Conservation (phyloP, 2,113 vertebrate species). For the Poeciliopsis occidentalis region DNA sequence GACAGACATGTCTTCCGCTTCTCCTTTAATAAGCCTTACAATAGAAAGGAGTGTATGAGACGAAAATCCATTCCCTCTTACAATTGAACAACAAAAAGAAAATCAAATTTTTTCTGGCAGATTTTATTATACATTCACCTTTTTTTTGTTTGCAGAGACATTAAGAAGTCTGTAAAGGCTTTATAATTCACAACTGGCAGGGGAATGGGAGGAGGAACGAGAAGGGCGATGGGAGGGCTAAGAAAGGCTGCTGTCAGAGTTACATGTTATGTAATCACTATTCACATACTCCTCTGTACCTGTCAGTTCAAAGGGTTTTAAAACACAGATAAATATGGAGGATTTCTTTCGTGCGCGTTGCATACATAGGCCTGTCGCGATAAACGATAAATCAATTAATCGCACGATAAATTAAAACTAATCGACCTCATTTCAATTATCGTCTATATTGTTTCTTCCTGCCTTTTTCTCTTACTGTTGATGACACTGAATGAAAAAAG, state of each 20-base stretch:
- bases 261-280: constrained; percentile 14
- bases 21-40: constrained; percentile 26
- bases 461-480: no score
- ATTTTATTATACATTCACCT: constrained; percentile 35
- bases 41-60: constrained; percentile 18
- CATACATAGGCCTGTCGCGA: no score
- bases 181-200: constrained; percentile 36
- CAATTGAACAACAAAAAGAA: constrained; percentile 9
- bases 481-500: no score
- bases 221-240: constrained; percentile 10
- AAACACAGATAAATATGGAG: constrained; percentile 34
- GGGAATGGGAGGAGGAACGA: constrained; percentile 2
- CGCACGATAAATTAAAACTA: no score
- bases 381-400: no score
- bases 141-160: constrained; percentile 43
- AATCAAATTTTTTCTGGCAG: constrained; percentile 7
- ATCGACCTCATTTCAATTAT: no score
- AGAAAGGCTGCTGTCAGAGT: constrained; percentile 41
- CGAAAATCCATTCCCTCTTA: constrained; percentile 12
- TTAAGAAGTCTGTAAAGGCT: constrained; percentile 29
- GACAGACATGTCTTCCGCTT: constrained; percentile 40
- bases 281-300: constrained; percentile 20
- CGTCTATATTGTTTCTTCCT: no score
- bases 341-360: constrained; percentile 13
- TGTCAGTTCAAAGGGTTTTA: constrained; percentile 45